phyloP scores from a whole-genome alignment of 2,797 vertebrate species.

The Sorex maritimensis region DNA sequence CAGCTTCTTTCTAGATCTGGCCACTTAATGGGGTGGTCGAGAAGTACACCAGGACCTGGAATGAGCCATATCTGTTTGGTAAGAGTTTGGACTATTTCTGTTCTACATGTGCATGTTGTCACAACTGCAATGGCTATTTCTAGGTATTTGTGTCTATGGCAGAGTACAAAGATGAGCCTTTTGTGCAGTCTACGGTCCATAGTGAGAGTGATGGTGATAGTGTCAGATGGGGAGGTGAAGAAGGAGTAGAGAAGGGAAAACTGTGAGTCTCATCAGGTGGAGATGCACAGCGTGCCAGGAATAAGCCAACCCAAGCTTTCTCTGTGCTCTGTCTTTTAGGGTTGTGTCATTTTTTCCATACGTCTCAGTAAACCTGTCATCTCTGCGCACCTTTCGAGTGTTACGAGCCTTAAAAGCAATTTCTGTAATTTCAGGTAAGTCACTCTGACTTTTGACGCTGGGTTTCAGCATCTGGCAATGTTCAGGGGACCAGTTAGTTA shows the following conservation, averaged over 20 bases:
- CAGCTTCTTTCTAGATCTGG: background rate
- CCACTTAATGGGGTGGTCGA: background rate
- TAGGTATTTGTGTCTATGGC: background rate
- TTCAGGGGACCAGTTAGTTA: too few species aligned
- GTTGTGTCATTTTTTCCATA: background rate
- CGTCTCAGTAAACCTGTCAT: slow-evolving; percentile 49
- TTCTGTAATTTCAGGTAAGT: slow-evolving; percentile 91
- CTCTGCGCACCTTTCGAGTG: slow-evolving; percentile 90
- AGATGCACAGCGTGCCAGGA: background rate
- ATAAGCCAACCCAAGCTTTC: background rate
- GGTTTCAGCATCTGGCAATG: background rate
- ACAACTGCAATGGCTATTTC: background rate
- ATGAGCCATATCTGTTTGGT: background rate
- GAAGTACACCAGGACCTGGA: background rate
- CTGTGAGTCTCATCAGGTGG: background rate
- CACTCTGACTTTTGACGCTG: background rate
- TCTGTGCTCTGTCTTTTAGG: slow-evolving; percentile 73
- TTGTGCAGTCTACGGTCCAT: background rate
- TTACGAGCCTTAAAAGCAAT: slow-evolving; percentile 91
- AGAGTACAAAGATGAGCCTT: too few species aligned
- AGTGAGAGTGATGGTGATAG: background rate
- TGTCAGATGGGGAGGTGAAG: background rate
- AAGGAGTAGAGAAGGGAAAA: background rate
- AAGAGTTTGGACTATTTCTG: background rate
- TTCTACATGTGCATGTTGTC: background rate